Conservation (phyloP, 2,888 invertebrate genomes). For the Drosophila affinis region DNA sequence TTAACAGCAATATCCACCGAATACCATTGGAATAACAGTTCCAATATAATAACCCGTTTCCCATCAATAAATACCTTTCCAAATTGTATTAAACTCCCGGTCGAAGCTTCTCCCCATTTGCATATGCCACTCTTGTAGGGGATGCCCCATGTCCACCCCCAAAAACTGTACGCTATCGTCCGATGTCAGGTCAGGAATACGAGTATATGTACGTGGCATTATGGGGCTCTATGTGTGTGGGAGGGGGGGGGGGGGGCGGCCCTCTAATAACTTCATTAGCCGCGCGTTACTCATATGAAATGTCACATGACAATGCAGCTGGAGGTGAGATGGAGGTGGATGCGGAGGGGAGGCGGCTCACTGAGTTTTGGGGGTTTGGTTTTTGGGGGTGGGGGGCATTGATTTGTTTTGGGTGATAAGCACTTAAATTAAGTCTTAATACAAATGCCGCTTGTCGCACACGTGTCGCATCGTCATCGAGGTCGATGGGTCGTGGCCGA, state of each 20-base stretch:
- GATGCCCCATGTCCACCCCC: background rate
- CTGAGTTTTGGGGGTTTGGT: slow-evolving; percentile 1
- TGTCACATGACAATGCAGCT: slow-evolving; percentile 49
- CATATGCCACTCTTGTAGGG: background rate
- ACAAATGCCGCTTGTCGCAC: slow-evolving; percentile 81
- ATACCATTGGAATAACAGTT: no score
- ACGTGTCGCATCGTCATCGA: slow-evolving; percentile 71
- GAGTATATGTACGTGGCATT: slow-evolving; percentile 4
- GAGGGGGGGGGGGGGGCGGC: background rate
- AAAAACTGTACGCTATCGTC: background rate
- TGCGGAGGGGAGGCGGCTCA: background rate
- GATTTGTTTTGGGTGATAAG: slow-evolving; percentile 82
- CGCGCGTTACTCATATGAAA: slow-evolving; percentile 62
- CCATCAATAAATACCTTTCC: no score
- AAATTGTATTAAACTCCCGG: no score
- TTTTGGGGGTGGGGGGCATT: slow-evolving; percentile 38
- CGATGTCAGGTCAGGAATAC: slow-evolving; percentile 28
- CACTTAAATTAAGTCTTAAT: slow-evolving; percentile 83
- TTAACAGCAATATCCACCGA: no score
- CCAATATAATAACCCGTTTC: no score
- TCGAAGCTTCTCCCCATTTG: no score
- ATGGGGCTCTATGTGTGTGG: slow-evolving; percentile 33
- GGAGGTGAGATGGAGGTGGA: background rate
- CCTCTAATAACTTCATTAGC: slow-evolving; percentile 77
- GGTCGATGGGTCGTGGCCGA: slow-evolving; percentile 21